phyloP scores from a whole-genome alignment of 2,888 invertebrate genomes.

The Chironomus tentans region DNA sequence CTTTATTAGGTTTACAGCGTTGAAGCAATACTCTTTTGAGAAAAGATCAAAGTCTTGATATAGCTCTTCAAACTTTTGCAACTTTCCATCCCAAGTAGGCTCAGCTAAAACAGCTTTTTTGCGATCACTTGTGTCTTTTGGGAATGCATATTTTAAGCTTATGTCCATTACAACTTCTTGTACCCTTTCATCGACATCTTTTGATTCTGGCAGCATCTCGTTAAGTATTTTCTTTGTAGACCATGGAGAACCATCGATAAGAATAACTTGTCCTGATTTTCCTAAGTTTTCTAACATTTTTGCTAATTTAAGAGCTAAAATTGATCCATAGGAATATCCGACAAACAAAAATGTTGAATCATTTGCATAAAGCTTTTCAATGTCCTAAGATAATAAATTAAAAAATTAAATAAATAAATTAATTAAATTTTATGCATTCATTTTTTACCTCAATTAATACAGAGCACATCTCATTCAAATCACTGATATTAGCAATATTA shows the following conservation, averaged over 20 bases:
- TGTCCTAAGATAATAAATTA: neutral
- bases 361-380: neutral
- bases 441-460: slow-evolving; percentile 30
- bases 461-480: slow-evolving; percentile 29
- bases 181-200: slow-evolving; percentile 35
- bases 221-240: slow-evolving; percentile 48
- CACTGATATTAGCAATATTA: slow-evolving; percentile 31
- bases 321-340: slow-evolving; percentile 82
- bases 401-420: neutral
- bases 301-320: slow-evolving; percentile 68
- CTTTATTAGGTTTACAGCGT: neutral
- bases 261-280: slow-evolving; percentile 52
- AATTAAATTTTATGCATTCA: neutral
- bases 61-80: neutral
- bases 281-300: slow-evolving; percentile 59
- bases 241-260: slow-evolving; percentile 75
- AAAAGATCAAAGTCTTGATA: too few relatives aligned
- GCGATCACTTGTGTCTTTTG: neutral
- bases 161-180: slow-evolving; percentile 28
- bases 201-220: slow-evolving; percentile 33
- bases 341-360: slow-evolving; percentile 45
- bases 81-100: neutral
- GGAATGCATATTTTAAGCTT: neutral
- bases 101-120: neutral
- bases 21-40: neutral